These are phyloP conservation scores for Oscheius sp. DNA, from an alignment of 2,888 invertebrate species.

Conservation along the genomic window DNA sequence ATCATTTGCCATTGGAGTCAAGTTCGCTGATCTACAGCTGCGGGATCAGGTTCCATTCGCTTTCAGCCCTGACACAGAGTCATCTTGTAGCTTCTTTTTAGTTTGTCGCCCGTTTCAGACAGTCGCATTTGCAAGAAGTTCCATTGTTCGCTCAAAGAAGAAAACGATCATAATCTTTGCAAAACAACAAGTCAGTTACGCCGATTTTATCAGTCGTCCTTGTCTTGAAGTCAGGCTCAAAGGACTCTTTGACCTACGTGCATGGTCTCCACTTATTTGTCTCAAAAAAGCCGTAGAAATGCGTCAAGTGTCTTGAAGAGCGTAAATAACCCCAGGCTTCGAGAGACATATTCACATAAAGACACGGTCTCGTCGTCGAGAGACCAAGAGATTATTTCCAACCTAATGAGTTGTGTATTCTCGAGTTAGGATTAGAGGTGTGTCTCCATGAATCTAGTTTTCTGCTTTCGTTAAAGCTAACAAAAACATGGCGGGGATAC, in stretches of 20 bases:
- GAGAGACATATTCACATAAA: too few species aligned
- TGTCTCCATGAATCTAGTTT: not conserved
- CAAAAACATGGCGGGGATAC: constrained; percentile 21
- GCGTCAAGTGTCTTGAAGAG: constrained; percentile 7
- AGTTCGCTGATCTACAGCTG: constrained; percentile 3
- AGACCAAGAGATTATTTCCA: not conserved
- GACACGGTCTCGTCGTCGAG: not conserved
- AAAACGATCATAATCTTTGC: not conserved
- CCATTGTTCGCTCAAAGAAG: too few species aligned
- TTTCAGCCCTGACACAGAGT: constrained; percentile 18
- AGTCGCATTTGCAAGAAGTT: not conserved
- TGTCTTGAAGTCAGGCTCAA: not conserved
- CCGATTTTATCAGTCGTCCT: too few species aligned
- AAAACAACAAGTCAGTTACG: not conserved
- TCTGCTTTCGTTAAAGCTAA: constrained; percentile 16
- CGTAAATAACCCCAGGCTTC: not conserved
- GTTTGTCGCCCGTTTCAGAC: not conserved
- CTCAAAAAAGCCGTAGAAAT: not conserved
- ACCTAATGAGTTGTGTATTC: not conserved
- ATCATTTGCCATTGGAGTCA: constrained; percentile 19
- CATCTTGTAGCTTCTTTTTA: constrained; percentile 12
- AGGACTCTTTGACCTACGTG: not conserved
- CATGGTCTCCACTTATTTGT: constrained; percentile 5
- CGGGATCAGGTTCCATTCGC: constrained; percentile 22
- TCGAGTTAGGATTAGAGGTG: not conserved